phyloP scores from a whole-genome alignment of 2,888 invertebrate species.

The Petrolisthes manimaculis region DNA sequence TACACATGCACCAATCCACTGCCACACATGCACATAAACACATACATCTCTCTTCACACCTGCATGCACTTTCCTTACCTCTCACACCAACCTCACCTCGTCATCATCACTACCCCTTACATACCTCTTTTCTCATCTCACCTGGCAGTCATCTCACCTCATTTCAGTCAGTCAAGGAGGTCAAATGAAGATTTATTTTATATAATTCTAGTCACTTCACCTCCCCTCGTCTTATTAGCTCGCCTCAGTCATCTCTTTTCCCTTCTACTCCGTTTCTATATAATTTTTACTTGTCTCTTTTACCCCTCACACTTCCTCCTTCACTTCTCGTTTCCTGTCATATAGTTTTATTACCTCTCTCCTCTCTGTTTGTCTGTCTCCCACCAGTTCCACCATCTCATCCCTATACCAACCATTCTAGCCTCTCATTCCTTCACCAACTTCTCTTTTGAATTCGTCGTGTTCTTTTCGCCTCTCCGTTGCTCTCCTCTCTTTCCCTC shows the following conservation, averaged over 20 bases:
- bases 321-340: neutral
- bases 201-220: neutral
- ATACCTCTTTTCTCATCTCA: neutral
- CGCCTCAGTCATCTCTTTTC: neutral
- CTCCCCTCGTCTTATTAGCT: neutral
- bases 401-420: neutral
- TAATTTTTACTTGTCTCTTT: neutral
- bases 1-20: too few relatives aligned
- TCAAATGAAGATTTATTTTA: too few relatives aligned
- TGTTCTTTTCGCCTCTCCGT: neutral
- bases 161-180: too few relatives aligned
- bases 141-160: neutral
- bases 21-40: too few relatives aligned
- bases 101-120: neutral
- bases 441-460: neutral
- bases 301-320: neutral
- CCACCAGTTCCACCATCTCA: neutral
- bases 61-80: neutral
- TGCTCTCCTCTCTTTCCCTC: neutral
- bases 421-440: neutral
- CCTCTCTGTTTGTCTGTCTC: neutral
- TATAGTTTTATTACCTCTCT: constrained; percentile 4
- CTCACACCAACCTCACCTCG: neutral
- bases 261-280: neutral
- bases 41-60: too few relatives aligned